Conservation (phyloP, 2,797 vertebrate species). For the Gymnocypris eckloni region DNA sequence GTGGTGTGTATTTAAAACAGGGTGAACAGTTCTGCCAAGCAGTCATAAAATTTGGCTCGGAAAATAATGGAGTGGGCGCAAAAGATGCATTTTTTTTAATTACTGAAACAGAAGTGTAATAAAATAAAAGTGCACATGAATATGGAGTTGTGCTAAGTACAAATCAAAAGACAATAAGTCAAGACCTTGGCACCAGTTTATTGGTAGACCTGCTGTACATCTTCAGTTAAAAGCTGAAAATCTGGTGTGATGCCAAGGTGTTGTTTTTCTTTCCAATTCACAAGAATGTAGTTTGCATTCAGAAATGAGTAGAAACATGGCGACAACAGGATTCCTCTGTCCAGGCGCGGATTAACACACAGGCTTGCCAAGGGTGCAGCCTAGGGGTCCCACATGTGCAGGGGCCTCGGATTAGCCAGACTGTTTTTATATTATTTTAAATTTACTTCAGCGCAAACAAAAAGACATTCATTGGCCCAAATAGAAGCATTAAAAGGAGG, state of each 20-base stretch:
- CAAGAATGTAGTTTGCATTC: background rate
- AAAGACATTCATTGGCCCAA: no score
- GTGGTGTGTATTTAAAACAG: slow-evolving; percentile 26
- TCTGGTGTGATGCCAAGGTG: background rate
- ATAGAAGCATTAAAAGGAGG: no score
- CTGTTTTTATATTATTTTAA: no score
- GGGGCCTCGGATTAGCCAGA: no score
- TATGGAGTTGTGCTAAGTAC: slow-evolving; percentile 10
- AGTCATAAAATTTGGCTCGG: background rate
- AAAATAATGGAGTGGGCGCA: slow-evolving; percentile 30
- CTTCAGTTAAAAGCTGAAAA: background rate
- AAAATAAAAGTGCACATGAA: slow-evolving; percentile 34
- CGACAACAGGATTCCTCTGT: background rate
- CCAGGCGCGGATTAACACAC: no score
- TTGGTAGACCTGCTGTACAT: background rate
- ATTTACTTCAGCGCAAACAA: no score
- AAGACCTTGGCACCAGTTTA: background rate
- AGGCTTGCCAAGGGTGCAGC: no score
- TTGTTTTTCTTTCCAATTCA: background rate
- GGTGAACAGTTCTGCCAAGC: slow-evolving; percentile 6
- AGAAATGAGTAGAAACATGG: background rate
- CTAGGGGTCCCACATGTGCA: no score
- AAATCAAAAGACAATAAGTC: slow-evolving; percentile 8
- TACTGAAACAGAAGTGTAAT: slow-evolving; percentile 10
- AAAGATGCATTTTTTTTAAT: slow-evolving; percentile 33